A percentile compares a stretch with the other conserved stretches of the same genome.
Evolutionary conservation across 2,888 invertebrate species (phyloP).

Genomic region (Aproaerema taeniolella): DNA sequence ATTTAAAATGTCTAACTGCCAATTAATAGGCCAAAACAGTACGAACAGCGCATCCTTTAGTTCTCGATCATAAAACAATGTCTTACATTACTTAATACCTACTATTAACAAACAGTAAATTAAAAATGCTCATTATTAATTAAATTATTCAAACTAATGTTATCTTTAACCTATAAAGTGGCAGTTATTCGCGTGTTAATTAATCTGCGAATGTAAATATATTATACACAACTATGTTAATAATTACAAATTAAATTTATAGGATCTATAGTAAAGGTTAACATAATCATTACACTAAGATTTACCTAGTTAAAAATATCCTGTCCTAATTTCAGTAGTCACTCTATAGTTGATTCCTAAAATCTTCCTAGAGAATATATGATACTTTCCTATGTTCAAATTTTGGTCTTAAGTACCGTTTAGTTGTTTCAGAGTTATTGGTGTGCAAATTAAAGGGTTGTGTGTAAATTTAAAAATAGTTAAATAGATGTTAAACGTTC

Average conservation of each 20-base stretch:
- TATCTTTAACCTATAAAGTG: constrained; percentile 40
- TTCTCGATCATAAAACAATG: background rate
- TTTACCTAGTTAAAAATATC: constrained; percentile 59
- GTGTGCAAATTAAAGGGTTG: constrained; percentile 77
- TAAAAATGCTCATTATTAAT: background rate
- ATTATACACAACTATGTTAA: constrained; percentile 68
- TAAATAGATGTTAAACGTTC: constrained; percentile 68
- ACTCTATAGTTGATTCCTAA: constrained; percentile 53
- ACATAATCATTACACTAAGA: constrained; percentile 73
- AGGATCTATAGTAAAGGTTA: constrained; percentile 69
- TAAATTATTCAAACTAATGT: background rate
- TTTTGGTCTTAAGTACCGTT: constrained; percentile 37
- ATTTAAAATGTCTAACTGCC: constrained; percentile 55
- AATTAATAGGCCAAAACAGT: constrained; percentile 38
- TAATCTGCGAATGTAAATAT: constrained; percentile 64
- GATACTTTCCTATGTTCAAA: constrained; percentile 37
- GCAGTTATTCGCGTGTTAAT: constrained; percentile 57
- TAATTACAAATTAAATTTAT: constrained; percentile 69
- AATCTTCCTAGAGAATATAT: constrained; percentile 47
- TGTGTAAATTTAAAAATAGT: constrained; percentile 75
- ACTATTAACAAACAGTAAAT: background rate
- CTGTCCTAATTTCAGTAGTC: constrained; percentile 68
- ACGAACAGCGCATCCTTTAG: background rate
- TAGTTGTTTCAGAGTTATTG: constrained; percentile 58
- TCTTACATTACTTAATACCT: background rate